phyloP scores from a whole-genome alignment of 2,797 vertebrate genomes.

The Mormyrops boulengeri region DNA sequence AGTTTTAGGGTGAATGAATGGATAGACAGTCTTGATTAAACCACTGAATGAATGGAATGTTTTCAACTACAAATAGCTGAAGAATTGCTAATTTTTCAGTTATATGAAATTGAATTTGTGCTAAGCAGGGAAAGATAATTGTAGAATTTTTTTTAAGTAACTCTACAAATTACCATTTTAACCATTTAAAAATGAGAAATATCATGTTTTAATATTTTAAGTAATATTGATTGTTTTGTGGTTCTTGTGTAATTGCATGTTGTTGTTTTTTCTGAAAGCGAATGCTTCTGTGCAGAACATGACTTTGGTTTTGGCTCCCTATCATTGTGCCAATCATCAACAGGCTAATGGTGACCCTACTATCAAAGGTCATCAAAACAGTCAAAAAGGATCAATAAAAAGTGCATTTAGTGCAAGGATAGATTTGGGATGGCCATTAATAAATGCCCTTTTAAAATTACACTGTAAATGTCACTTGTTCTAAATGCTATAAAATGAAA shows the following conservation, averaged over 20 bases:
- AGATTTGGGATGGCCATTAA: background rate
- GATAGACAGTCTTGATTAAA: background rate
- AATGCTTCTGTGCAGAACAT: background rate
- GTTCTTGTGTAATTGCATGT: background rate
- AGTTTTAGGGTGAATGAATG: background rate
- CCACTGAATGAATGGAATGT: background rate
- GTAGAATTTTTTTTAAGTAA: background rate
- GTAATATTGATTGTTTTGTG: background rate
- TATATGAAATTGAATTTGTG: conserved; percentile 3
- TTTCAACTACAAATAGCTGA: background rate
- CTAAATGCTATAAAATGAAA: background rate
- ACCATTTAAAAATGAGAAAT: background rate
- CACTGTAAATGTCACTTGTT: background rate
- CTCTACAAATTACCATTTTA: background rate
- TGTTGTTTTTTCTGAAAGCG: background rate
- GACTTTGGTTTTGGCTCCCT: background rate
- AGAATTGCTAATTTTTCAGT: background rate
- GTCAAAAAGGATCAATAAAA: background rate
- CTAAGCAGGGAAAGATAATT: background rate
- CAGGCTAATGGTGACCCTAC: background rate
- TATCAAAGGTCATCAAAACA: background rate
- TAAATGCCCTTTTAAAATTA: background rate
- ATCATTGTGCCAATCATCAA: background rate
- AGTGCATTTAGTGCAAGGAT: background rate
- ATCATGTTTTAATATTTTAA: background rate